Conservation (phyloP, 2,113 vertebrate species). For the Rattus rattus region DNA sequence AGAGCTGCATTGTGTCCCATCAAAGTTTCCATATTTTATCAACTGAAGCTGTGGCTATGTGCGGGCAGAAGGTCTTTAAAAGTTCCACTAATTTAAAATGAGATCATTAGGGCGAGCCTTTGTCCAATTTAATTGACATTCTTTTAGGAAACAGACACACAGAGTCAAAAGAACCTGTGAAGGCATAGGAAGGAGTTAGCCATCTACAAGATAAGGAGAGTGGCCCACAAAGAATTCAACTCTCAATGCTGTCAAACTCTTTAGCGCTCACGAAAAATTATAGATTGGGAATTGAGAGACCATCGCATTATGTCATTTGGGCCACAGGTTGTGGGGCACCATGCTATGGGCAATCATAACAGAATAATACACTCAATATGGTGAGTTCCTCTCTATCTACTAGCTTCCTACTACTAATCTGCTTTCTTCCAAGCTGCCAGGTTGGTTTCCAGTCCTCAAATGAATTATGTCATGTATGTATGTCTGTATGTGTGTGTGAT, state of each 20-base stretch:
- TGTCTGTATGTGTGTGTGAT: background rate
- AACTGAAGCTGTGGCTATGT: background rate
- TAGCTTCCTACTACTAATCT: background rate
- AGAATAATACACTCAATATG: background rate
- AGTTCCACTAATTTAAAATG: background rate
- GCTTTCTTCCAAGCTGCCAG: background rate
- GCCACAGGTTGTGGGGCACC: background rate
- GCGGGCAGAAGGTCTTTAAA: background rate
- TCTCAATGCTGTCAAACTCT: background rate
- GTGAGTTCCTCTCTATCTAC: background rate
- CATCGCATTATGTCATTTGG: background rate
- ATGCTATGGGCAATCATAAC: background rate
- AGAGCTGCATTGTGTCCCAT: background rate
- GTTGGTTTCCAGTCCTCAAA: background rate
- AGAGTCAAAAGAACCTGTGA: background rate
- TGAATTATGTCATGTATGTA: background rate
- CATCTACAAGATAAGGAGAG: background rate
- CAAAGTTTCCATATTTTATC: background rate
- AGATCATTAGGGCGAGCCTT: background rate
- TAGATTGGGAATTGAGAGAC: background rate
- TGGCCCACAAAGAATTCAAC: background rate
- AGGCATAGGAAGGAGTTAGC: background rate
- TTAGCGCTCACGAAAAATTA: background rate
- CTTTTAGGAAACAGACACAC: background rate
- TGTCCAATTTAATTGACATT: background rate